A percentile compares a stretch with the other conserved stretches of the same genome.
These are phyloP conservation scores for Criorhina ranunculi DNA, from an alignment of 2,888 invertebrate species.

Conservation along the genomic window DNA sequence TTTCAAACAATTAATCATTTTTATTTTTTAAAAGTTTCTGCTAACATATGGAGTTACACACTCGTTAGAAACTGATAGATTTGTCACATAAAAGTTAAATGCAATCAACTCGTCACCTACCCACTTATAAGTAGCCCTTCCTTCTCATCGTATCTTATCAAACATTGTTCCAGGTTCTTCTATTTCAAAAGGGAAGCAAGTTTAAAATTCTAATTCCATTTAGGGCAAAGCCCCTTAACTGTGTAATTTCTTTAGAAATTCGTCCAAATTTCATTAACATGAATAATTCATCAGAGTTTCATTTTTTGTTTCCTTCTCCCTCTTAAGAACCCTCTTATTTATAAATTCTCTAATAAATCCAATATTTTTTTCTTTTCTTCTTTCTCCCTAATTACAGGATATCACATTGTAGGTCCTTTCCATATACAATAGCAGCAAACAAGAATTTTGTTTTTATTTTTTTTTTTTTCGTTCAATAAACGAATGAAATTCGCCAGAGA, in stretches of 20 bases:
- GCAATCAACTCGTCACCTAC: no score
- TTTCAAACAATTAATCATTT: no score
- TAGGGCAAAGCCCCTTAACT: conserved; percentile 10
- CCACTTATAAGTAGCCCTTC: no score
- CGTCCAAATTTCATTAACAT: conserved; percentile 48
- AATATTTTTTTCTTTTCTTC: conserved; percentile 48
- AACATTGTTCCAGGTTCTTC: no score
- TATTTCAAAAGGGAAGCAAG: background rate
- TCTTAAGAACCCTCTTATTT: conserved; percentile 27
- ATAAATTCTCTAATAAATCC: conserved; percentile 64
- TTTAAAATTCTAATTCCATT: background rate
- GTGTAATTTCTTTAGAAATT: conserved; percentile 24
- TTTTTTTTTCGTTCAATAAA: conserved; percentile 51
- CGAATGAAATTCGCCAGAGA: conserved; percentile 56
- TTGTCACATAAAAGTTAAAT: no score
- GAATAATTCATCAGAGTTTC: conserved; percentile 64
- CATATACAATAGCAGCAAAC: conserved; percentile 64
- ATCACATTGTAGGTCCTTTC: conserved; percentile 62
- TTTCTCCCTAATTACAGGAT: conserved; percentile 74
- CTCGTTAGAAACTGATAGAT: no score
- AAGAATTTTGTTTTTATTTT: no score
- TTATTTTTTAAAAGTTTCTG: no score
- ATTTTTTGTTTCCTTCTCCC: conserved; percentile 10
- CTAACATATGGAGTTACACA: no score
- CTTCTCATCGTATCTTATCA: no score